These are phyloP conservation scores for Embidobia sp. DNA, from an alignment of 2,888 invertebrate species.

Conservation along the genomic window DNA sequence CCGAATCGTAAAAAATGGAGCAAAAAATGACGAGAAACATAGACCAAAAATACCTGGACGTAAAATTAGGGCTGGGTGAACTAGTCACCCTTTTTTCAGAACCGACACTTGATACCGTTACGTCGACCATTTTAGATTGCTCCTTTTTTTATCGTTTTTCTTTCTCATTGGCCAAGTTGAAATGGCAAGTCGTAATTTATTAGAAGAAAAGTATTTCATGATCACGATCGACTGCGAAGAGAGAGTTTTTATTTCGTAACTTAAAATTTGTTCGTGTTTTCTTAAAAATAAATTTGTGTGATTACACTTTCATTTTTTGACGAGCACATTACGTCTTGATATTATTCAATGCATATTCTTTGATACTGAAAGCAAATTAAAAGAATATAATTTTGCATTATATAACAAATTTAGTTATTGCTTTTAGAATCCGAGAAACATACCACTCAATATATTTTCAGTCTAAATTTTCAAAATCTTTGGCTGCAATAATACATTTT, in stretches of 20 bases:
- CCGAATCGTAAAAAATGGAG: constrained; percentile 73
- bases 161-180: constrained; percentile 41
- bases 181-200: constrained; percentile 52
- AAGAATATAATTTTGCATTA: not conserved
- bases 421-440: too few relatives aligned
- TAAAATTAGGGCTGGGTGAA: constrained; percentile 46
- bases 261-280: constrained; percentile 13
- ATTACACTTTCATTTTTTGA: constrained; percentile 26
- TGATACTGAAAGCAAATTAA: not conserved
- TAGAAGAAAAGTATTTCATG: constrained; percentile 45
- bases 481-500: too few relatives aligned
- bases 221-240: constrained; percentile 37
- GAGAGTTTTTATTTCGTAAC: constrained; percentile 42
- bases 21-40: constrained; percentile 65
- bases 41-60: constrained; percentile 47
- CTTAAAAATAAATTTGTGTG: not conserved
- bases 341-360: not conserved
- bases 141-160: constrained; percentile 51
- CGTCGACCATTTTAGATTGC: constrained; percentile 64
- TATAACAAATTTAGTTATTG: too few relatives aligned
- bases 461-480: too few relatives aligned
- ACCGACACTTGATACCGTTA: constrained; percentile 71
- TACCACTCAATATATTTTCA: too few relatives aligned
- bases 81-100: constrained; percentile 53
- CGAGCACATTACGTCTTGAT: too few relatives aligned